phyloP scores from a whole-genome alignment of 2,113 vertebrate genomes.

The Heptranchias perlo region DNA sequence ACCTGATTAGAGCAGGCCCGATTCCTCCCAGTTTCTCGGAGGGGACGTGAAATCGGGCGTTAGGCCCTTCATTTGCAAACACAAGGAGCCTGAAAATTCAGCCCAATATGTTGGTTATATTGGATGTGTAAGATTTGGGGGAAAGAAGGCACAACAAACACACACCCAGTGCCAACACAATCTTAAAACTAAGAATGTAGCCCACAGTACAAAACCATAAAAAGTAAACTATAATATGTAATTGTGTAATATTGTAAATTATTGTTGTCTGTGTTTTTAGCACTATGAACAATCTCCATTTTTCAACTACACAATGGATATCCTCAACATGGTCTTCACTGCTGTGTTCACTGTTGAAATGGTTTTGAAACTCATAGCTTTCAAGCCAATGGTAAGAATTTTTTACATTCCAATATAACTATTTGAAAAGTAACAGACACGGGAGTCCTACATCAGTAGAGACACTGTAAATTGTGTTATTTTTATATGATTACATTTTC shows the following conservation, averaged over 20 bases:
- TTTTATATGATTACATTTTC: background rate
- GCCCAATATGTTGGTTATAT: background rate
- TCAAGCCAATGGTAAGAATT: constrained; percentile 90
- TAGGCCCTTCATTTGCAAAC: background rate
- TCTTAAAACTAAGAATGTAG: background rate
- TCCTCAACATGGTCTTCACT: constrained; percentile 98
- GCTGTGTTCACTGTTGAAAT: constrained; percentile 96
- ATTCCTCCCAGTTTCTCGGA: background rate
- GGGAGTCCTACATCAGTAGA: background rate
- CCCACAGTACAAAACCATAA: background rate
- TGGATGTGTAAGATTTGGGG: background rate
- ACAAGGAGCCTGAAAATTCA: background rate
- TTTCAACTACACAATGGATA: constrained; percentile 96
- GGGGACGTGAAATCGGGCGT: background rate
- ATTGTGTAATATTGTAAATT: background rate
- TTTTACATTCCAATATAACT: constrained; percentile 3
- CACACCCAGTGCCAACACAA: background rate
- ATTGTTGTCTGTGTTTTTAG: constrained; percentile 54
- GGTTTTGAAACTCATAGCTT: constrained; percentile 96
- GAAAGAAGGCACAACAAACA: background rate
- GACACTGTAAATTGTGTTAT: constrained; percentile 1
- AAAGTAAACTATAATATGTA: background rate
- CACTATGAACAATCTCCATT: constrained; percentile 89
- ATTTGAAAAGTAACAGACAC: background rate
- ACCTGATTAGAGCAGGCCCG: background rate